These are phyloP conservation scores for Etheostoma spectabile DNA, from an alignment of 2,113 vertebrate genomes.

Conservation along the genomic window DNA sequence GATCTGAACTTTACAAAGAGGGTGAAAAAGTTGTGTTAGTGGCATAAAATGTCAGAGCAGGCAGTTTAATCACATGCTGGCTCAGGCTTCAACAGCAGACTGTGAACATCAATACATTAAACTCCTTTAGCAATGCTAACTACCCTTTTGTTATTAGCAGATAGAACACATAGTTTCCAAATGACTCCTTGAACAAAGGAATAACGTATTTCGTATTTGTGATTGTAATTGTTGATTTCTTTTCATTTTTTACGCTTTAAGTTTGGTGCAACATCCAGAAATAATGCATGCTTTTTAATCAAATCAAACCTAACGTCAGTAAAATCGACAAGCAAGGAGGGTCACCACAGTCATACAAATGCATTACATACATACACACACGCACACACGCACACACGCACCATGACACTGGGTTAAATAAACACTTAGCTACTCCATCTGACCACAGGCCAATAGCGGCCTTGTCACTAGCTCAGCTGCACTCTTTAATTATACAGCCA, in stretches of 20 bases:
- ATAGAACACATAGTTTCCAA: not conserved
- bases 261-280: not conserved
- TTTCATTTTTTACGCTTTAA: not conserved
- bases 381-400: slow-evolving; percentile 6
- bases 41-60: slow-evolving; percentile 17
- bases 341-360: slow-evolving; percentile 21
- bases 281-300: slow-evolving; percentile 21
- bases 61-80: slow-evolving; percentile 18
- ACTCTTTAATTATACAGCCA: slow-evolving; percentile 71
- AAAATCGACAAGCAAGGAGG: not conserved
- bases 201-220: not conserved
- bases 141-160: slow-evolving; percentile 5
- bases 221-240: not conserved
- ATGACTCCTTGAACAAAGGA: slow-evolving; percentile 26
- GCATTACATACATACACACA: slow-evolving; percentile 19
- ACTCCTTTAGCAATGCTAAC: slow-evolving; percentile 4
- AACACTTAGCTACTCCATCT: slow-evolving; percentile 60
- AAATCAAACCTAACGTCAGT: not conserved
- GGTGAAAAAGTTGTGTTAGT: slow-evolving; percentile 5
- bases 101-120: not conserved
- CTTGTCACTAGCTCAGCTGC: slow-evolving; percentile 66
- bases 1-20: slow-evolving; percentile 38
- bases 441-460: slow-evolving; percentile 53
- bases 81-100: not conserved
- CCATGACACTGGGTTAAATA: slow-evolving; percentile 55